Conservation (phyloP, 2,797 vertebrate genomes). For the Thamnophis elegans region DNA sequence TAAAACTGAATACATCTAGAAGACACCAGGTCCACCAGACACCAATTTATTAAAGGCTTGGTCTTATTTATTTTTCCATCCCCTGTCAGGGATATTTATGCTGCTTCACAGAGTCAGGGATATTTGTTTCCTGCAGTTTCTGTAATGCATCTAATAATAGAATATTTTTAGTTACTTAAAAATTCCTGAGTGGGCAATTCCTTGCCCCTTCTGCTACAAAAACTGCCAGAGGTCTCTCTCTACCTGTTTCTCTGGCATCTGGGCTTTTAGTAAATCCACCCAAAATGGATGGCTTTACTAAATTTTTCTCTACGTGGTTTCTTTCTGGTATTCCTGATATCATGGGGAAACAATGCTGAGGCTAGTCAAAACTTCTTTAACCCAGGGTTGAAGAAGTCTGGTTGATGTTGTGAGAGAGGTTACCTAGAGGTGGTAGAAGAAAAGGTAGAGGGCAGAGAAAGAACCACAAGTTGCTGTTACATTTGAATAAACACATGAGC, state of each 20-base stretch:
- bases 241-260: background rate
- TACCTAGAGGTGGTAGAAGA: background rate
- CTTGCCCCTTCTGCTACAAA: background rate
- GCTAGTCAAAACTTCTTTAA: conserved; percentile 6
- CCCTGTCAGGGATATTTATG: conserved; percentile 42
- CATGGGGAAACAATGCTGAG: background rate
- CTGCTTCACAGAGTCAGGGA: conserved; percentile 34
- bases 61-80: conserved; percentile 27
- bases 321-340: background rate
- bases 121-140: background rate
- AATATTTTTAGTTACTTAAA: conserved; percentile 12
- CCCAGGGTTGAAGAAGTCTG: background rate
- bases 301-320: background rate
- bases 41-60: background rate
- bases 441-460: background rate
- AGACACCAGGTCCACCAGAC: background rate
- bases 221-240: background rate
- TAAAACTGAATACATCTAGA: background rate
- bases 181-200: background rate
- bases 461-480: too few species aligned
- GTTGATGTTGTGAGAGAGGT: background rate
- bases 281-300: background rate
- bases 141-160: conserved; percentile 14
- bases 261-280: background rate
- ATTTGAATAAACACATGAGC: background rate